Base-by-base conservation (phyloP, 2,797 vertebrate genomes). In the Gobio occitaniae region DNA sequence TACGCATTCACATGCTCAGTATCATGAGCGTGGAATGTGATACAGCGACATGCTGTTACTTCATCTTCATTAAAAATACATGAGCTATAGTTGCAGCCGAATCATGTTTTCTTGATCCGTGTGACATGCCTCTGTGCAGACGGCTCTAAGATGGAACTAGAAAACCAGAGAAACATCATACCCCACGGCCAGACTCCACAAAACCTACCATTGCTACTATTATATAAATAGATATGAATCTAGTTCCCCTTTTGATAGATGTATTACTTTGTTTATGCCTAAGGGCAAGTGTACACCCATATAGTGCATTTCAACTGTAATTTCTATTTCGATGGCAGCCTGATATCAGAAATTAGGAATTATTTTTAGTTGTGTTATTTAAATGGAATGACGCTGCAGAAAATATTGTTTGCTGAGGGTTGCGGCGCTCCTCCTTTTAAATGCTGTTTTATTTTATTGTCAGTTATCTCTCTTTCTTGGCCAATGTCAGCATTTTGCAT, bases 41-140 rank as follows among this genome's bases (percentile, higher is more conserved):
- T 76, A 61, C 54, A 70, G 25, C n/a, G 50, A 87, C 82, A 63
- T 77, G 54, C 78, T 78, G 65, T 81, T 47, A 44, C 82, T 71
- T 84, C 82, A 80, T 47, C 48, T 69, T 80, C 65, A 84, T 84
- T 84, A 87, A 84, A 69, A 81, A 87, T 77, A 77, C 44, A 80
- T 70, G n/a, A 69, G 65, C 63, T 61, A 13, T 66, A 41, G 47
- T 74, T 80, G 38, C 66, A 44, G 72, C 52, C 17, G 16, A 72
- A 71, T 82, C 38, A 82, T 71, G 38, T 72, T 72, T 47, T 80
- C 52, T 32, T 17, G 16, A 72, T 71, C 38, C 6, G 38, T 71
- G 36, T 44, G 50, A 59, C 65, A 47, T 44, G 36, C 21, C 63
- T 74, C 52, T 71, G 9, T 50, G 70, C 29, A 65, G 80, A 82